A percentile compares a stretch with the other conserved stretches of the same genome.
Evolutionary conservation across 2,888 invertebrate genomes (phyloP).

Genomic region (Lymantria monacha): DNA sequence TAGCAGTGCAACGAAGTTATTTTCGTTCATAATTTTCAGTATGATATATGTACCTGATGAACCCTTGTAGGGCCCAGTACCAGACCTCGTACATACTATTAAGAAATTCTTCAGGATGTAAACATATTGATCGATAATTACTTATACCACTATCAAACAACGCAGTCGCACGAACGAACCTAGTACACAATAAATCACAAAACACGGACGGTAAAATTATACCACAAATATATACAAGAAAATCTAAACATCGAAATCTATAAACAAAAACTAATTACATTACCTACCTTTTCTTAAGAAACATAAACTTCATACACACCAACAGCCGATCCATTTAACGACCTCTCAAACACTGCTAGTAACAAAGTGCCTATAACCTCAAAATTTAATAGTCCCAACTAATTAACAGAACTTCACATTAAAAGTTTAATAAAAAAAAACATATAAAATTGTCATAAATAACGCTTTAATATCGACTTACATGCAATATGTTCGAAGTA

Average conservation of each 20-base stretch:
- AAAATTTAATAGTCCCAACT: conserved; percentile 61
- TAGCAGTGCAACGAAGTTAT: no score
- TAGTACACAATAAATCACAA: no score
- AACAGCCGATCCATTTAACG: conserved; percentile 8
- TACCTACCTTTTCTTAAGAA: conserved; percentile 2
- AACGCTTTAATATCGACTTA: conserved; percentile 39
- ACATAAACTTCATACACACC: conserved; percentile 5
- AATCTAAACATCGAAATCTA: not conserved
- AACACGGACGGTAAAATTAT: not conserved
- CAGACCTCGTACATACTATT: no score
- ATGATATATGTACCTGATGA: no score
- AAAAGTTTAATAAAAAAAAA: conserved; percentile 55
- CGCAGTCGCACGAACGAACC: no score
- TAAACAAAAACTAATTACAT: not conserved
- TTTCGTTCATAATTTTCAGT: no score
- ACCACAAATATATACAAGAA: not conserved
- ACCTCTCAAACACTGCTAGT: conserved; percentile 6
- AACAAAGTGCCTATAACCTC: conserved; percentile 44
- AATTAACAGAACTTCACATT: conserved; percentile 72
- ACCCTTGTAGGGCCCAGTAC: no score
- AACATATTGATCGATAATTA: no score
- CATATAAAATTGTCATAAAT: conserved; percentile 56
- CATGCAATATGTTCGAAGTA: conserved; percentile 15
- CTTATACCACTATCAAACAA: no score
- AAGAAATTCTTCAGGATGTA: no score